Evolutionary conservation across 2,888 invertebrate genomes (phyloP).

Genomic region (Cyrtodaria siliqua): DNA sequence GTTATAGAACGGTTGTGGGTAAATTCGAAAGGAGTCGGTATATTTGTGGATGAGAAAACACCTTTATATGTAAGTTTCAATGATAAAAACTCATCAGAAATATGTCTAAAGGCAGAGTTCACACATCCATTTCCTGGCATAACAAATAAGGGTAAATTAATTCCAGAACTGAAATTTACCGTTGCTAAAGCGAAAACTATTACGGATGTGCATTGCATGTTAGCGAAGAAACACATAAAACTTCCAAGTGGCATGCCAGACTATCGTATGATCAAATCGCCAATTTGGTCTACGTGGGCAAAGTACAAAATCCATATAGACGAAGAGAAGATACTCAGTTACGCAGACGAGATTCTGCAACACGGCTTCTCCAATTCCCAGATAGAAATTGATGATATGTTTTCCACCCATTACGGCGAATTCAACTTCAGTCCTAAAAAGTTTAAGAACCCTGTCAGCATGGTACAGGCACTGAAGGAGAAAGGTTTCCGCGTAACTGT

Average conservation of each 20-base stretch:
- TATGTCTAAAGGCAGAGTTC: conserved; percentile 71
- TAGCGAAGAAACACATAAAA: conserved; percentile 89
- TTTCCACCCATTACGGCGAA: conserved; percentile 95
- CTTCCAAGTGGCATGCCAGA: conserved; percentile 90
- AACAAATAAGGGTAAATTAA: neutral
- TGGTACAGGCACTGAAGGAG: conserved; percentile 88
- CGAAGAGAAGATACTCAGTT: conserved; percentile 86
- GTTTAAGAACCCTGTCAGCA: conserved; percentile 90
- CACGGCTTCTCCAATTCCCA: conserved; percentile 79
- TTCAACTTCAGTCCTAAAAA: conserved; percentile 90
- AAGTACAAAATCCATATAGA: conserved; percentile 91
- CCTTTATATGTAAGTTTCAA: conserved; percentile 93
- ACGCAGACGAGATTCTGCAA: conserved; percentile 74
- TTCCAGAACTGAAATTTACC: conserved; percentile 87
- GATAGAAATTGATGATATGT: conserved; percentile 92
- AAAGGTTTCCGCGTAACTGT: conserved; percentile 92
- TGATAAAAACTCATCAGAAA: conserved; percentile 86
- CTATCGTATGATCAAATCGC: conserved; percentile 91
- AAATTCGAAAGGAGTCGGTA: conserved; percentile 90
- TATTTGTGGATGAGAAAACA: conserved; percentile 89
- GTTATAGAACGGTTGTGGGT: conserved; percentile 88
- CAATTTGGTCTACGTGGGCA: conserved; percentile 97
- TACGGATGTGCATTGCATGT: conserved; percentile 77
- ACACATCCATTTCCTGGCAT: conserved; percentile 20
- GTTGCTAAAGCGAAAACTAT: conserved; percentile 84